phyloP scores from a whole-genome alignment of 1,140 invertebrate species.

The Drosophila guanche region DNA sequence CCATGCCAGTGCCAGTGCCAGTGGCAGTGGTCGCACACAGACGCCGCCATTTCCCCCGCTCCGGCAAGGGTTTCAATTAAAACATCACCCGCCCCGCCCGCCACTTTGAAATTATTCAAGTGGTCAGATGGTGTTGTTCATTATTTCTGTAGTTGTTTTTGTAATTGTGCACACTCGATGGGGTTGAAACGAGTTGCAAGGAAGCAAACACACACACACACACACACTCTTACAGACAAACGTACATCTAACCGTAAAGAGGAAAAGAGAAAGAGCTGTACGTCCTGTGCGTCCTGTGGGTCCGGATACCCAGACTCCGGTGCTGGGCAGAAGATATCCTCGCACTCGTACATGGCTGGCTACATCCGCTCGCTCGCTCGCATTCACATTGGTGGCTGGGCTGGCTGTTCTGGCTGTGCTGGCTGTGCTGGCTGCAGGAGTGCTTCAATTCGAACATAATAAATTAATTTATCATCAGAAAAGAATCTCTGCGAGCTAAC shows the following conservation, averaged over 20 bases:
- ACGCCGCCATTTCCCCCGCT: constrained; percentile 52
- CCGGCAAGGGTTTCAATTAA: constrained; percentile 72
- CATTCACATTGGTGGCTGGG: constrained; percentile 42
- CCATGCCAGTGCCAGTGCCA: constrained; percentile 13
- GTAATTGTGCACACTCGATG: constrained; percentile 47
- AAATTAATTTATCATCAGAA: constrained; percentile 83
- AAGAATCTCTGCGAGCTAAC: constrained; percentile 80
- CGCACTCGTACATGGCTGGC: constrained; percentile 33
- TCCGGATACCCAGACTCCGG: constrained; percentile 18
- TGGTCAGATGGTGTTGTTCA: constrained; percentile 81
- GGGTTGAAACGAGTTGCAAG: constrained; percentile 57
- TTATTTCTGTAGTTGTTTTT: constrained; percentile 69
- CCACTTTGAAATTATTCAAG: constrained; percentile 74
- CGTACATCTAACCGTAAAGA: not conserved
- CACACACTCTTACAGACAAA: not conserved
- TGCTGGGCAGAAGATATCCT: constrained; percentile 21
- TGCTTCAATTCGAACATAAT: constrained; percentile 82
- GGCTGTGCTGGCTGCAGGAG: constrained; percentile 1
- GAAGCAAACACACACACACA: constrained; percentile 15
- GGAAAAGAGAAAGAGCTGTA: no score
- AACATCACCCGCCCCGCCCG: constrained; percentile 61
- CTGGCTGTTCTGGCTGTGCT: no score
- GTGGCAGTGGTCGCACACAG: constrained; percentile 33
- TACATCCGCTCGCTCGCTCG: constrained; percentile 49
- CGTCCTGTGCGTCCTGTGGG: constrained; percentile 2